phyloP scores from a whole-genome alignment of 2,888 invertebrate species.

The Tiliacea aurago region DNA sequence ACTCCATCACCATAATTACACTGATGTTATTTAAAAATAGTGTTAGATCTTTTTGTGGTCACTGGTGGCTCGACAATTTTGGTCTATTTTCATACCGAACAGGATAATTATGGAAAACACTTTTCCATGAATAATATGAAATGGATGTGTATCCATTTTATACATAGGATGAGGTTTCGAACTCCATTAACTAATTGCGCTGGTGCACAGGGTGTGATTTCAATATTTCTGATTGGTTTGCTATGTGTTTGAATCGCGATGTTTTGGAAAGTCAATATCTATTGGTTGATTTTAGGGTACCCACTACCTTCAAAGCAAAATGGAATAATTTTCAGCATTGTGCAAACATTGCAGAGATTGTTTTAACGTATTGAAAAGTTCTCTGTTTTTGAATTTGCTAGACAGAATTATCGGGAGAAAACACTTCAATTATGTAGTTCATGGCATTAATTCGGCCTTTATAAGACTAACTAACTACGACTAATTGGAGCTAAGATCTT shows the following conservation, averaged over 20 bases:
- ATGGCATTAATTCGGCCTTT: neutral
- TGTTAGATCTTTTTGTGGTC: no score
- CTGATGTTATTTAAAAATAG: no score
- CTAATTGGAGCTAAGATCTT: neutral
- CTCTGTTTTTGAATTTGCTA: neutral
- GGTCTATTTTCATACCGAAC: neutral
- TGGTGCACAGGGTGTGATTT: neutral
- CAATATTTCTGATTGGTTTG: neutral
- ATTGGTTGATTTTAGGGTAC: neutral
- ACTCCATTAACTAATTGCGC: constrained; percentile 21
- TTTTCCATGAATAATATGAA: neutral
- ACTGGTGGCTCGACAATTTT: neutral
- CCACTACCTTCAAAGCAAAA: neutral
- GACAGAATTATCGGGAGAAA: neutral
- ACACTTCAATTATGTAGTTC: neutral
- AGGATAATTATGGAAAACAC: neutral
- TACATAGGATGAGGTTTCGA: neutral
- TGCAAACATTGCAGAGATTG: neutral
- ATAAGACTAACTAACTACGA: neutral
- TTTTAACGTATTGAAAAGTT: no score
- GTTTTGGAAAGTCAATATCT: neutral
- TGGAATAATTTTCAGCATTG: neutral
- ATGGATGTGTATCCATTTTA: neutral
- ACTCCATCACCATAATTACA: no score
- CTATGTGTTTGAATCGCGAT: neutral